phyloP scores from a whole-genome alignment of 2,888 invertebrate species.

The Rhodophaea formosa region DNA sequence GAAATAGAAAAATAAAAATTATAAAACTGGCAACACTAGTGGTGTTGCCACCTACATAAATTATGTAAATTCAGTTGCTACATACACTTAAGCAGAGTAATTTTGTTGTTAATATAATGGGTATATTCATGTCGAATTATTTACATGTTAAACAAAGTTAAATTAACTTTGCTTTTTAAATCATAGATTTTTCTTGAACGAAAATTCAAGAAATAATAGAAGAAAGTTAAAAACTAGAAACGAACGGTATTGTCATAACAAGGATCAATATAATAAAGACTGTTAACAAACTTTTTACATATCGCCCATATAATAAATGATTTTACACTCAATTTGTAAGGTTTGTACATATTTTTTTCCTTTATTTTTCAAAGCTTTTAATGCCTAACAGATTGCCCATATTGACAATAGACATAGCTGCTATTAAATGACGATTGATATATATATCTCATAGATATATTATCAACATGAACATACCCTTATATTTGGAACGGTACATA shows the following conservation, averaged over 20 bases:
- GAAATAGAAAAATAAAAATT: conserved; percentile 10
- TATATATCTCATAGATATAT: background rate
- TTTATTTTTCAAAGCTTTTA: too few species aligned
- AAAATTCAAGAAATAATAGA: too few species aligned
- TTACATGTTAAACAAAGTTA: background rate
- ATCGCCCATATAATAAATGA: too few species aligned
- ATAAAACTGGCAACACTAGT: conserved; percentile 4
- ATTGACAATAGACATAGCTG: too few species aligned
- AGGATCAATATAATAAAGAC: too few species aligned
- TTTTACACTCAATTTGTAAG: too few species aligned
- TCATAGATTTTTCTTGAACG: background rate
- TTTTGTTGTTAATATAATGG: background rate
- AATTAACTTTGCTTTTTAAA: too few species aligned
- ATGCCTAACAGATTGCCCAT: too few species aligned
- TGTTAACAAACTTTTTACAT: too few species aligned
- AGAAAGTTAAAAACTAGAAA: too few species aligned
- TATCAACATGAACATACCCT: background rate
- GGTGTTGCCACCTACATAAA: background rate
- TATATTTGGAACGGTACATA: background rate
- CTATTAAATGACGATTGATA: background rate
- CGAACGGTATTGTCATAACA: too few species aligned
- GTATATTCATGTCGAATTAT: background rate
- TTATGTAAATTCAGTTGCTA: conserved; percentile 7
- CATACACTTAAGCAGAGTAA: conserved; percentile 1
- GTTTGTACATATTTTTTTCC: too few species aligned